Evolutionary conservation across 2,797 vertebrate genomes (phyloP).

Genomic region (Danio albolineatus): DNA sequence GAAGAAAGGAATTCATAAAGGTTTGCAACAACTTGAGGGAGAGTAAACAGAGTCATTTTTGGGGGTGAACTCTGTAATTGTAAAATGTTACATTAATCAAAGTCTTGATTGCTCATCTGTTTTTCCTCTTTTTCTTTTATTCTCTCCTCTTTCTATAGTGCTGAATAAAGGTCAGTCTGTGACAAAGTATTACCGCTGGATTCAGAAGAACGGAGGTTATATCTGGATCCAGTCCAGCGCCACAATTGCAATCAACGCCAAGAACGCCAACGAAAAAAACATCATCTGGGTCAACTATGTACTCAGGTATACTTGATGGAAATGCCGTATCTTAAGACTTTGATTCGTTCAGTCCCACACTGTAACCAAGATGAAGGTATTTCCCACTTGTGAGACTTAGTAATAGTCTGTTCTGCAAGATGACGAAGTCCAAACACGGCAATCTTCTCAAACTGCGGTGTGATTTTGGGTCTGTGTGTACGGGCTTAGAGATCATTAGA

Average conservation of each 20-base stretch:
- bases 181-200: conserved; percentile 99
- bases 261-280: conserved; percentile 97
- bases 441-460: conserved; percentile 25
- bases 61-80: no score
- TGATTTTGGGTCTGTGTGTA: conserved; percentile 38
- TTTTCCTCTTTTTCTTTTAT: neutral
- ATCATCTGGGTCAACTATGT: conserved; percentile 99
- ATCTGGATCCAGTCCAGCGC: conserved; percentile 99
- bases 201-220: conserved; percentile 97
- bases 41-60: no score
- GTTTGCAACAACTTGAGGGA: no score
- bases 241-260: conserved; percentile 97
- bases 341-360: neutral
- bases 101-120: neutral
- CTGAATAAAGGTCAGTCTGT: conserved; percentile 98
- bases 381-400: conserved; percentile 6
- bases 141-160: conserved; percentile 77
- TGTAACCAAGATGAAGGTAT: conserved; percentile 12
- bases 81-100: neutral
- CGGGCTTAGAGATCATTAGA: conserved; percentile 64
- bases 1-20: no score
- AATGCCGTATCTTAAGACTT: neutral
- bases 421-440: conserved; percentile 13
- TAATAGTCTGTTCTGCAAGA: conserved; percentile 12
- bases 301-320: conserved; percentile 80